Evolutionary conservation across 2,888 invertebrate genomes (phyloP).

Genomic region (Rhingia campestris): DNA sequence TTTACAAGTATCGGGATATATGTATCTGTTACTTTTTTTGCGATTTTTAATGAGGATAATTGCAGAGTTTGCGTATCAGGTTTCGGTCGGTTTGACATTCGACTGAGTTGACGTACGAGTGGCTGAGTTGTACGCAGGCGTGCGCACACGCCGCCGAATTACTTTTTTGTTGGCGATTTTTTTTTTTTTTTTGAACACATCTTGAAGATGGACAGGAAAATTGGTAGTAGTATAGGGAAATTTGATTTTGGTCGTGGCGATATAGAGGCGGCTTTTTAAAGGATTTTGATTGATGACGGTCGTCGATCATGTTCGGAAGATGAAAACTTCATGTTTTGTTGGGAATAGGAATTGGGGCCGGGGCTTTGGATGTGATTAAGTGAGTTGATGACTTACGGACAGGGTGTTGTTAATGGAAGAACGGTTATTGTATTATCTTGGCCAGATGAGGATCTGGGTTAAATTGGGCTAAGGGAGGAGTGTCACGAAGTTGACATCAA

Average conservation of each 20-base stretch:
- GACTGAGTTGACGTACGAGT: conserved; percentile 71
- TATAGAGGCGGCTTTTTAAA: conserved; percentile 65
- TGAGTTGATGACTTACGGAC: conserved; percentile 60
- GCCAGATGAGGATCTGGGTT: conserved; percentile 32
- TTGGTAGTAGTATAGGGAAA: conserved; percentile 69
- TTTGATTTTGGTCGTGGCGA: conserved; percentile 50
- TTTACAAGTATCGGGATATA: neutral
- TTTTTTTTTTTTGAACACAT: neutral
- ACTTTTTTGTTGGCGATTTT: conserved; percentile 16
- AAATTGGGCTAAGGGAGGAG: conserved; percentile 5
- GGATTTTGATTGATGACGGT: conserved; percentile 70
- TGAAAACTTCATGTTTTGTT: conserved; percentile 47
- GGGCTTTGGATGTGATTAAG: conserved; percentile 56
- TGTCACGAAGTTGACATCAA: conserved; percentile 2
- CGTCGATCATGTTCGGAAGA: conserved; percentile 68
- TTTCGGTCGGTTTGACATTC: conserved; percentile 73
- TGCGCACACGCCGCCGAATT: conserved; percentile 61
- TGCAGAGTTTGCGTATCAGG: conserved; percentile 71
- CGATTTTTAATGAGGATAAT: conserved; percentile 68
- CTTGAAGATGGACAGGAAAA: conserved; percentile 61
- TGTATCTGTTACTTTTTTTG: conserved; percentile 23
- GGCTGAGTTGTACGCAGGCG: conserved; percentile 61
- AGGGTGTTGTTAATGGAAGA: conserved; percentile 59
- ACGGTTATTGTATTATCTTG: conserved; percentile 12
- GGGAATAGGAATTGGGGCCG: conserved; percentile 51